Conservation (phyloP, 37 sponge, comb jelly and placozoan genomes). For the Diacarnus erythraeanus region DNA sequence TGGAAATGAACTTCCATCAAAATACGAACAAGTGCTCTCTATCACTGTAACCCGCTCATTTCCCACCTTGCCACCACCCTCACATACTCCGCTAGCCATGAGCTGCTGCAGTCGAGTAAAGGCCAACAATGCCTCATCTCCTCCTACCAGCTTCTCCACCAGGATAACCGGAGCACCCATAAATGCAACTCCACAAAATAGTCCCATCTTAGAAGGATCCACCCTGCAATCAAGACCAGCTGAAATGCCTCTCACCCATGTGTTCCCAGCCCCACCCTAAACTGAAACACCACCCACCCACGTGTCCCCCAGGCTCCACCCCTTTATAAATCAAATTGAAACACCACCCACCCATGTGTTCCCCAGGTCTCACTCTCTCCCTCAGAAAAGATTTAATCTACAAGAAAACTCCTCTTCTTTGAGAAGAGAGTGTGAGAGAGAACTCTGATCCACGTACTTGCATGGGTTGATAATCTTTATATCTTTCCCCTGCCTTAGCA, state of each 20-base stretch:
- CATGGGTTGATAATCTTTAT: slow-evolving; percentile 58
- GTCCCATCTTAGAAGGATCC: slow-evolving; percentile 11
- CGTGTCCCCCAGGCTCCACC: too few relatives aligned
- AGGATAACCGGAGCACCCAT: slow-evolving; percentile 85
- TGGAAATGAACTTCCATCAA: slow-evolving; percentile 9
- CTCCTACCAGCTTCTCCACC: slow-evolving; percentile 66
- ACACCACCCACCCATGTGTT: too few relatives aligned
- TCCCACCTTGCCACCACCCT: slow-evolving; percentile 22
- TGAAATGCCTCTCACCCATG: too few relatives aligned
- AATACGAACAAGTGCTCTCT: slow-evolving; percentile 1
- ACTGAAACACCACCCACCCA: too few relatives aligned
- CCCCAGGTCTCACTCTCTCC: too few relatives aligned
- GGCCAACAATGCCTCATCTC: slow-evolving; percentile 44
- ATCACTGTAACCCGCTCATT: slow-evolving; percentile 21
- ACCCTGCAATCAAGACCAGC: too few relatives aligned
- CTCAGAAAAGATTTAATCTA: too few relatives aligned
- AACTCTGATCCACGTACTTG: slow-evolving; percentile 30
- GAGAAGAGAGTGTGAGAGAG: neutral
- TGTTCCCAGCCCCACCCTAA: too few relatives aligned
- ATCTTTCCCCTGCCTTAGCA: slow-evolving; percentile 41
- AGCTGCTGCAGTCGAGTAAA: slow-evolving; percentile 39
- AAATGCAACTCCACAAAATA: slow-evolving; percentile 48
- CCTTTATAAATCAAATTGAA: too few relatives aligned
- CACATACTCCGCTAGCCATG: slow-evolving; percentile 60
- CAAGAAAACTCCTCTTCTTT: too few relatives aligned